Conservation (phyloP, 1,140 invertebrate species). For the Drosophila ironensis region DNA sequence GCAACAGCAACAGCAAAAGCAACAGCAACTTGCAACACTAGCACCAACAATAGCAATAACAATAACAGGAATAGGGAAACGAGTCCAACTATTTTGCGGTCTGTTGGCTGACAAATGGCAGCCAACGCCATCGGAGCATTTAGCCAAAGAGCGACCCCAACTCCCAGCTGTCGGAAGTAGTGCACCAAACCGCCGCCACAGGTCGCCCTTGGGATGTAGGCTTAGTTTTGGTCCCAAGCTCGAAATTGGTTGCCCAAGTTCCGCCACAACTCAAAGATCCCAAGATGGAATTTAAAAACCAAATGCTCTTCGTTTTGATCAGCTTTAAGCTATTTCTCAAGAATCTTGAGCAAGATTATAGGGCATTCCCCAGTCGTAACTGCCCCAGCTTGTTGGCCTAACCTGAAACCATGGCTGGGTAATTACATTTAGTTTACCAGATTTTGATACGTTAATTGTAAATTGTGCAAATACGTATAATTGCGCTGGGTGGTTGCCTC, state of each 20-base stretch:
- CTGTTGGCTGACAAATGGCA: conserved; percentile 75
- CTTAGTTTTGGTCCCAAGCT: conserved; percentile 1
- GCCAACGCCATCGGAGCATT: conserved; percentile 72
- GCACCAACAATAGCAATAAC: no score
- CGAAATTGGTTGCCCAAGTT: neutral
- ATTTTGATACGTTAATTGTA: conserved; percentile 79
- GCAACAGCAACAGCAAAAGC: conserved; percentile 12
- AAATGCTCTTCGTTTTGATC: no score
- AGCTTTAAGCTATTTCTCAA: no score
- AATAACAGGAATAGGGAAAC: conserved; percentile 35
- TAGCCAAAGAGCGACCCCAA: conserved; percentile 67
- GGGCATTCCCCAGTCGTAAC: neutral
- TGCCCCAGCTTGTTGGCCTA: neutral
- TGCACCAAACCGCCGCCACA: conserved; percentile 29
- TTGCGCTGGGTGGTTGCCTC: conserved; percentile 42
- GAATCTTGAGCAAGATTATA: no score
- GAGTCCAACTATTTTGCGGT: conserved; percentile 77
- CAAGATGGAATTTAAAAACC: no score
- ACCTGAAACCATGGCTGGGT: conserved; percentile 18
- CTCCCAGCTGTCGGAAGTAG: conserved; percentile 37
- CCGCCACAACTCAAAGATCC: no score
- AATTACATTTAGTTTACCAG: conserved; percentile 77
- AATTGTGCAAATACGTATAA: conserved; percentile 74
- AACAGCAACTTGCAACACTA: conserved; percentile 11
- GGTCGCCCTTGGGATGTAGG: conserved; percentile 36